phyloP scores from a whole-genome alignment of 2,797 vertebrate genomes.

The Picus viridis region DNA sequence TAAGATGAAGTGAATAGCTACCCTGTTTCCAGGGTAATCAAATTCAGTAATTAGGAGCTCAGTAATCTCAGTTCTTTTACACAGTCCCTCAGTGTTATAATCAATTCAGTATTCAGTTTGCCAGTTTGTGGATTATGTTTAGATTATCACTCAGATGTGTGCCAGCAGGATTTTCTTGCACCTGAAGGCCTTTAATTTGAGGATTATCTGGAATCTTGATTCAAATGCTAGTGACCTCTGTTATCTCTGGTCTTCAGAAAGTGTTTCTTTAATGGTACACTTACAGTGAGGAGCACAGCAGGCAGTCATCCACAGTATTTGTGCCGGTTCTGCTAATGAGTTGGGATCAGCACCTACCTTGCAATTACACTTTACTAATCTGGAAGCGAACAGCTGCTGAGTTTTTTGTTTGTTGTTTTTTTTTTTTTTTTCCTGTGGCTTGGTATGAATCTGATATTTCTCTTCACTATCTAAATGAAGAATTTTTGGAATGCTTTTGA shows the following conservation, averaged over 20 bases:
- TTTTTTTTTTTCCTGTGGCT: neutral
- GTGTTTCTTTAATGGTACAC: neutral
- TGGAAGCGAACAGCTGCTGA: slow-evolving; percentile 33
- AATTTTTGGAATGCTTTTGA: neutral
- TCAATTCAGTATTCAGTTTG: neutral
- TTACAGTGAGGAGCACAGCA: neutral
- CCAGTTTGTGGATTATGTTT: slow-evolving; percentile 10
- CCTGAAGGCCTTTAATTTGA: slow-evolving; percentile 43
- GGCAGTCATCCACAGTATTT: neutral
- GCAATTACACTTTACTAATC: slow-evolving; percentile 34
- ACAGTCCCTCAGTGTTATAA: neutral
- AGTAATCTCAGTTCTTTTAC: neutral
- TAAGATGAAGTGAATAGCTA: slow-evolving; percentile 5
- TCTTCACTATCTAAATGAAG: neutral
- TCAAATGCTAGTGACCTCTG: slow-evolving; percentile 15
- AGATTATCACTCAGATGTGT: slow-evolving; percentile 19
- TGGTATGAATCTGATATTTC: neutral
- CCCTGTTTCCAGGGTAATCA: slow-evolving; percentile 34
- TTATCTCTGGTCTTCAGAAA: slow-evolving; percentile 53
- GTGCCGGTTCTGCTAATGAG: slow-evolving; percentile 5
- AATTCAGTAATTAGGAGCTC: slow-evolving; percentile 10
- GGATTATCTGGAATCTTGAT: slow-evolving; percentile 38
- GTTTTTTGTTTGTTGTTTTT: neutral
- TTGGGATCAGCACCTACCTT: neutral
- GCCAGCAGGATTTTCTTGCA: slow-evolving; percentile 23